A percentile compares a stretch with the other conserved stretches of the same genome.
phyloP scores from a whole-genome alignment of 2,888 invertebrate species.

The Cosmia pyralina region DNA sequence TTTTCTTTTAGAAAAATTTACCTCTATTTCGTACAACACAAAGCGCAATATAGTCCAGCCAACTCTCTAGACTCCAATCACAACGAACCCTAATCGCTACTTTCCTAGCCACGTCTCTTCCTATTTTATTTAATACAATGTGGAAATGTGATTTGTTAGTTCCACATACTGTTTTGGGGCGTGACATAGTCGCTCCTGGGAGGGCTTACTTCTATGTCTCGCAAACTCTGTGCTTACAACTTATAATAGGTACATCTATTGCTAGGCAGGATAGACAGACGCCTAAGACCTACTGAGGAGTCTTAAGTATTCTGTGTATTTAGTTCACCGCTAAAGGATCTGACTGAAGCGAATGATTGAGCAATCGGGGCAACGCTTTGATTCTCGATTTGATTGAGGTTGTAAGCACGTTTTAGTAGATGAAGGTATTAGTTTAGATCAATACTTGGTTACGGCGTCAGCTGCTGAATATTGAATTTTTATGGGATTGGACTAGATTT shows the following conservation, averaged over 20 bases:
- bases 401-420: constrained; percentile 17
- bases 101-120: constrained; percentile 51
- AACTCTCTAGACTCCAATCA: constrained; percentile 43
- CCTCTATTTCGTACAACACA: constrained; percentile 9
- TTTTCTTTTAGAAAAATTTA: neutral
- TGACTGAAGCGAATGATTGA: constrained; percentile 38
- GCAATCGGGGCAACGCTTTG: constrained; percentile 34
- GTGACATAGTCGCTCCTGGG: constrained; percentile 60
- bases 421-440: constrained; percentile 32
- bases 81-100: constrained; percentile 22
- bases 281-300: constrained; percentile 36
- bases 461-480: constrained; percentile 54
- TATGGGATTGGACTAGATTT: constrained; percentile 46
- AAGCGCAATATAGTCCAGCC: constrained; percentile 14
- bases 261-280: constrained; percentile 12
- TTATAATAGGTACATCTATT: constrained; percentile 14
- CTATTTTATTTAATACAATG: constrained; percentile 65
- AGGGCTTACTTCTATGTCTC: constrained; percentile 46
- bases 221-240: constrained; percentile 16
- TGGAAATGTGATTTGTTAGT: constrained; percentile 69
- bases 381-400: constrained; percentile 28
- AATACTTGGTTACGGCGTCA: constrained; percentile 51
- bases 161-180: constrained; percentile 59
- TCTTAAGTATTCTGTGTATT: constrained; percentile 41
- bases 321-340: constrained; percentile 37